Evolutionary conservation across 2,113 vertebrate genomes (phyloP).

Genomic region (Azemiops feae): DNA sequence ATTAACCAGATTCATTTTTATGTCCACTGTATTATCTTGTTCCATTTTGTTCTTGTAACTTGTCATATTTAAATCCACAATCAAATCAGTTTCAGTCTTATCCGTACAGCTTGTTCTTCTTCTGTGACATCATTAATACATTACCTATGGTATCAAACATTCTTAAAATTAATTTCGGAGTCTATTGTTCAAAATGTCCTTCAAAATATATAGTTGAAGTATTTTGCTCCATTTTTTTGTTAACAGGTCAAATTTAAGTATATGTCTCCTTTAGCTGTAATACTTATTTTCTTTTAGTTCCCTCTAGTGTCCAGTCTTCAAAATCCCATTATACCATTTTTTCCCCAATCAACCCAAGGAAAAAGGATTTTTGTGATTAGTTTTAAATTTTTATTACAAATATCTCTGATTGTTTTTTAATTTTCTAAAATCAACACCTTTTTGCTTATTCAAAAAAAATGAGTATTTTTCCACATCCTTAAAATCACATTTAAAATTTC

Average conservation of each 20-base stretch:
- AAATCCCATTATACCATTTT: neutral
- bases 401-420: neutral
- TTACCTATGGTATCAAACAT: neutral
- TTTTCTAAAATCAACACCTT: neutral
- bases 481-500: neutral
- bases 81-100: neutral
- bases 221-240: neutral
- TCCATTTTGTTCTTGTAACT: neutral
- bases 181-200: neutral
- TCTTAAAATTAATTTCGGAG: neutral
- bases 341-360: neutral
- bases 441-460: neutral
- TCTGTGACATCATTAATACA: neutral
- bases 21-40: neutral
- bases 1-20: neutral
- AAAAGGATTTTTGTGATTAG: neutral
- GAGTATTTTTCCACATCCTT: neutral
- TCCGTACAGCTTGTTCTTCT: neutral
- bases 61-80: neutral
- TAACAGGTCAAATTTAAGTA: neutral
- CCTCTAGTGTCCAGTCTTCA: neutral
- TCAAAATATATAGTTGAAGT: neutral
- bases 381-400: neutral
- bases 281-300: neutral
- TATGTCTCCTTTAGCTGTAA: neutral